Evolutionary conservation across 1,140 invertebrate species (phyloP), one percentile per base, ranked within the genome.

Genomic region (Drosophila arizonae): DNA sequence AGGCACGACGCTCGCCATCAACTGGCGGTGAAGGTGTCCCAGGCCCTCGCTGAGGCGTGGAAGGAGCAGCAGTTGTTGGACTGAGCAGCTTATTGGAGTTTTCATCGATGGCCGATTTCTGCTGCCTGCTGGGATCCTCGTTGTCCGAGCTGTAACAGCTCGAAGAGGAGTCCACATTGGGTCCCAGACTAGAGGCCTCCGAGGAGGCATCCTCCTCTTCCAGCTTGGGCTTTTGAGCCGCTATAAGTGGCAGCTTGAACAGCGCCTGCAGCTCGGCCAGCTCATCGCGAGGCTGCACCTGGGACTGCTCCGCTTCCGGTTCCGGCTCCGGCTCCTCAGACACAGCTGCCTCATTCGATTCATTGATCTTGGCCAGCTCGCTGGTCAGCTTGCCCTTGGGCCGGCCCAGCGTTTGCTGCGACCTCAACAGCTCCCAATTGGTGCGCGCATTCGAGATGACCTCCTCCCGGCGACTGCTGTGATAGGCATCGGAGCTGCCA

Each of bases 391-490:
- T 77, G 2, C 74, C 70, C 39, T 87, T 87, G 46, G 72, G 74
- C 4, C 82, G 54, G 28, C 77, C 70, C 17, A 76, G 56, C 0
- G 86, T 81, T 41, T 92, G 91, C 92, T 95, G 95, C 8, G 94
- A 95, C 77, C 95, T 93, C 1, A 96, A 89, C 51, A 96, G 90
- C 90, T 97, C 95, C 96, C 96, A 96, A 77, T 96, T 96, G 3
- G 95, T 96, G 74, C 95, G 93, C 1, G 96, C 96, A 90, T 96
- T 96, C 30, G 95, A 95, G 61, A 96, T 96, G 2, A 96, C 94
- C 91, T 96, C 95, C 80, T 96, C 96, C 4, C 96, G 92, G 1
- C 94, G 92, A 28, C 94, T 94, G 70, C 94, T 95, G 67, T 94
- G 93, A 73, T 94, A 94, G 3, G 94, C 94, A 72, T 95, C 94